Evolutionary conservation across 92 coral and sea anemone genomes (phyloP), one percentile per base, ranked within the genome.

Genomic region (Heteractis magnifica): DNA sequence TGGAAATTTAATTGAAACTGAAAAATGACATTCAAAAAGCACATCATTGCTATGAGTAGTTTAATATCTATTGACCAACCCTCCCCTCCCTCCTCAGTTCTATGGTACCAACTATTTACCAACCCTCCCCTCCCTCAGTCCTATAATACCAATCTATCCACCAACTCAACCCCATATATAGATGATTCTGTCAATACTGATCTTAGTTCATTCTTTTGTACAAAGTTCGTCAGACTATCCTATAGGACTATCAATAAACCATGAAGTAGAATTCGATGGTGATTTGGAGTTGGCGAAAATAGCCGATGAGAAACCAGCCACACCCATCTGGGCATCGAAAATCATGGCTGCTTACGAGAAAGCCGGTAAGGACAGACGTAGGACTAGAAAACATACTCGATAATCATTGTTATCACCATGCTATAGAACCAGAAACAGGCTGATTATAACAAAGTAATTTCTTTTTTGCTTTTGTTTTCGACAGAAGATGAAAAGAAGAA

Each of bases 261-360:
- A 87, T 55, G 98, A 95, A 52, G 98, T 91, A 13, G 99, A 96
- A 79, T 96, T 96, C 79, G 99, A 96, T n/a, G 94, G 94, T 16
- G 99, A 96, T n/a, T 86, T 82, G 51, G 93, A 91, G 34, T 91
- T 93, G 6, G 97, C 89, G 49, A 85, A 89, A 71, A 77, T 94
- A 60, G 86, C 90, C 12, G 93, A 92, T 48, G 98, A 90, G 8
- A 90, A 87, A 73, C 85, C 88, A 12, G 92, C 86, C 21, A 76
- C 86, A 80, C 96, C 95, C 1, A 91, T 86, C 44, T 94, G 94
- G 94, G 92, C 97, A 23, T 78, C 80, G 51, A 94, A 89, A 72
- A 93, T 96, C 51, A 78, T 94, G 92, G 89, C 92, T 9, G 88
- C 89, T 44, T 82, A 77, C 15, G 84, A 92, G 26, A 78, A 93